Base-by-base conservation (phyloP, 2,888 invertebrate genomes). In the Acrobasis suavella region DNA sequence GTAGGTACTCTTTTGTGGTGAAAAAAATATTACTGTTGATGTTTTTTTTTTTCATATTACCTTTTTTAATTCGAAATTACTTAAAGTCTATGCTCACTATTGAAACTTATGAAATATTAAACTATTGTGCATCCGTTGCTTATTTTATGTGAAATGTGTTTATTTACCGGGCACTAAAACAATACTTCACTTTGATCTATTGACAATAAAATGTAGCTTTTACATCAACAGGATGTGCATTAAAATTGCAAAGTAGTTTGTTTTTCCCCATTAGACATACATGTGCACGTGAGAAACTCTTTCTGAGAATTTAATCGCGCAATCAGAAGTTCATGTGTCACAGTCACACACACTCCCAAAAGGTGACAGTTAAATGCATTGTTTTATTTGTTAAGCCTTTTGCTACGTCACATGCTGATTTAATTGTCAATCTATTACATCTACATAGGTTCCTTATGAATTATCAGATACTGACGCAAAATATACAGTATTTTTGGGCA, bases 191-290 rank as follows among this genome's bases (percentile, higher is more conserved):
- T 67, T 73, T 78, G 75, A 80, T 78, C 71, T 73, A 80, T 77
- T 68, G 76, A 56, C 69, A 62, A 81, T 86, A 85, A 85, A 81
- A 77, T 77, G 68, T 73, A 72, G 71, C 74, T 74, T 86, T 85
- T 78, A 82, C 80, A 71, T 65, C 73, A 73, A 82, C 82, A 80
- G 82, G 83, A 85, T 82, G 75, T 73, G 70, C 76, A 81, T 81
- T 79, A 78, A 77, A 81, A 81, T 82, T 81, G 80, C 80, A 78
- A 79, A 78, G 64, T 67, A 67, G 64, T 58, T 61, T 62, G 68
- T 66, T 67, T 69, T 69, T 70, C 65, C 69, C 67, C 70, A 67
- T 69, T 67, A 65, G 12, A 60, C 12, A 59, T 61, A 59, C 16
- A 16, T 42, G 15, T 50, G 37, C 56, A 56, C 38, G 60, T 60